Percentiles rank a stretch among this genome's conserved stretches.
Conservation (phyloP, 2,888 invertebrate genomes). For the Schrankia costaestrigalis region DNA sequence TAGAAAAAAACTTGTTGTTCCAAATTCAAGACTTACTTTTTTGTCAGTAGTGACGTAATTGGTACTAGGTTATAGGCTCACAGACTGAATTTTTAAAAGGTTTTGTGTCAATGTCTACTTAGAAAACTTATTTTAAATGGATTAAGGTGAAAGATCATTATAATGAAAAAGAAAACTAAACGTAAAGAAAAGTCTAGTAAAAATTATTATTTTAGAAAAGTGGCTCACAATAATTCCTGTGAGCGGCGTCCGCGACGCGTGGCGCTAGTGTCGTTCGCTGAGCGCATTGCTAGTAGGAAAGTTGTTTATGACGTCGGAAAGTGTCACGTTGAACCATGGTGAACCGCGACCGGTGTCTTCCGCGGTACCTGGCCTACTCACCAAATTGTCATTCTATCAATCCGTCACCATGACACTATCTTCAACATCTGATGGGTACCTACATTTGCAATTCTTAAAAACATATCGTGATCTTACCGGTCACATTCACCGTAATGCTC, state of each 20-base stretch:
- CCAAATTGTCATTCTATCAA: conserved; percentile 78
- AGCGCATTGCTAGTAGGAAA: conserved; percentile 79
- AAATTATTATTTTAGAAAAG: conserved; percentile 66
- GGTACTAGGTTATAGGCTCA: no score
- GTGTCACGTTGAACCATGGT: conserved; percentile 80
- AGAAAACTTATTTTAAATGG: no score
- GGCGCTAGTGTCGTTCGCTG: conserved; percentile 43
- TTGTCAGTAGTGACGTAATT: no score
- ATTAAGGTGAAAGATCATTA: conserved; percentile 46
- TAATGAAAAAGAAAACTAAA: no score
- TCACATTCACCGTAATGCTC: conserved; percentile 45
- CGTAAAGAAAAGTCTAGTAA: conserved; percentile 59
- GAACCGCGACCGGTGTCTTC: conserved; percentile 74
- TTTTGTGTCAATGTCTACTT: no score
- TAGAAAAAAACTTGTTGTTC: no score
- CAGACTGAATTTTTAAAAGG: no score
- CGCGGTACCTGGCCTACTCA: conserved; percentile 75
- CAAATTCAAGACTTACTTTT: no score
- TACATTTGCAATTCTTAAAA: conserved; percentile 45
- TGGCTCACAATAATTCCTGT: conserved; percentile 58
- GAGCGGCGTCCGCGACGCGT: conserved; percentile 51
- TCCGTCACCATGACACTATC: conserved; percentile 73
- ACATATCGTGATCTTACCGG: conserved; percentile 48
- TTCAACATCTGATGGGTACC: conserved; percentile 57
- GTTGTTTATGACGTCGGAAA: conserved; percentile 78